Percentiles rank a stretch among this genome's conserved stretches.
These are phyloP conservation scores for Saguinus imperator DNA, from an alignment of 2,113 vertebrate species.

Conservation along the genomic window DNA sequence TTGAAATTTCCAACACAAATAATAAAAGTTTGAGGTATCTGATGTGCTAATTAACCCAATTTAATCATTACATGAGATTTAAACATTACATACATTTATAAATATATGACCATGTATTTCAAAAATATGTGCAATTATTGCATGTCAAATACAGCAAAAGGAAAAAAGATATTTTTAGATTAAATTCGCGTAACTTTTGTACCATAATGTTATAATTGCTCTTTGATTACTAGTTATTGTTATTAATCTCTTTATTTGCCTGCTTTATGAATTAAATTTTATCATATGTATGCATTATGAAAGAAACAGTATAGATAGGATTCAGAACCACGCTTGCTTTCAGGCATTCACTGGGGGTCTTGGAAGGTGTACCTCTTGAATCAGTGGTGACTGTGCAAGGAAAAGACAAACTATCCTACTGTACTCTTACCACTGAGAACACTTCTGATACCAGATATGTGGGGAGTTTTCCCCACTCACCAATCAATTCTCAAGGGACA, in stretches of 20 bases:
- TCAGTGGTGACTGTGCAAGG: not conserved
- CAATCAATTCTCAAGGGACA: not conserved
- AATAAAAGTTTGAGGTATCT: not conserved
- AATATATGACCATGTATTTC: not conserved
- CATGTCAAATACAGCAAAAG: not conserved
- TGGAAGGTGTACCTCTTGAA: not conserved
- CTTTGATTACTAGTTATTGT: not conserved
- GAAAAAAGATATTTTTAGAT: not conserved
- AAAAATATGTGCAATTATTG: not conserved
- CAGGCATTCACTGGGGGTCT: not conserved
- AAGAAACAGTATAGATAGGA: not conserved
- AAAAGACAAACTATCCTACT: not conserved
- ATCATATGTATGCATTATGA: not conserved
- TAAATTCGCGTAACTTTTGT: not conserved
- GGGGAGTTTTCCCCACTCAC: not conserved
- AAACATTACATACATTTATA: not conserved
- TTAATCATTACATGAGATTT: not conserved
- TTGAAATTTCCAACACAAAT: not conserved
- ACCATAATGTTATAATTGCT: not conserved
- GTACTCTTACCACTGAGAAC: not conserved
- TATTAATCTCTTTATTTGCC: not conserved
- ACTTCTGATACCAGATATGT: not conserved
- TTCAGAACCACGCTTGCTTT: not conserved
- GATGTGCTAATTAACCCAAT: not conserved
- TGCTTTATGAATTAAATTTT: not conserved